Evolutionary conservation across 2,888 invertebrate species (phyloP).

Genomic region (Nymphalis c-album): DNA sequence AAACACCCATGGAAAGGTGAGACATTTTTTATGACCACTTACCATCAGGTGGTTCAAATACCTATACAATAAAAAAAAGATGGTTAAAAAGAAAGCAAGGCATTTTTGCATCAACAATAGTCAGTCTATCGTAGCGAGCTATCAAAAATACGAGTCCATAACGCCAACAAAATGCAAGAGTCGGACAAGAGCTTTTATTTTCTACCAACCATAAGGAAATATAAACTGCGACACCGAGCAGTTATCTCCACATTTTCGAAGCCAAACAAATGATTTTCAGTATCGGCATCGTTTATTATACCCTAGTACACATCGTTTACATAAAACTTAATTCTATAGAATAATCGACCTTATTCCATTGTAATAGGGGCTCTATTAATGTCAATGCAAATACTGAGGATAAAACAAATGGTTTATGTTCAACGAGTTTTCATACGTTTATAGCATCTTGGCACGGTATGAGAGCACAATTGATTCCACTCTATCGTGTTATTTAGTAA

Average conservation of each 20-base stretch:
- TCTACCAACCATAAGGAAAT: conserved; percentile 31
- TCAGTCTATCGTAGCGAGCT: neutral
- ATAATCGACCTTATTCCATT: conserved; percentile 23
- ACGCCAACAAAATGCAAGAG: conserved; percentile 25
- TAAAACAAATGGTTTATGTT: conserved; percentile 61
- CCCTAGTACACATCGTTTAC: conserved; percentile 52
- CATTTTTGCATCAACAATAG: conserved; percentile 3
- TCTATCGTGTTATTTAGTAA: conserved; percentile 58
- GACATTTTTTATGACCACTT: too few species aligned
- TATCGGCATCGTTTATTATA: conserved; percentile 68
- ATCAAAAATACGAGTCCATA: conserved; percentile 20
- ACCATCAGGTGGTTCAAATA: too few species aligned
- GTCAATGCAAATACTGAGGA: conserved; percentile 32
- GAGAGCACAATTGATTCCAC: conserved; percentile 66
- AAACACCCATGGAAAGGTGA: too few species aligned
- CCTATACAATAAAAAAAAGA: too few species aligned
- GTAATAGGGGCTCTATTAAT: conserved; percentile 22
- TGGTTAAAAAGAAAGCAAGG: neutral
- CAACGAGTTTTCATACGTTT: conserved; percentile 73
- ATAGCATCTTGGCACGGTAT: conserved; percentile 72
- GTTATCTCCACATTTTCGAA: conserved; percentile 53
- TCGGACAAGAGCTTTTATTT: conserved; percentile 47
- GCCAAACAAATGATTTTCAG: conserved; percentile 69
- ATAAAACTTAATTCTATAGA: conserved; percentile 14
- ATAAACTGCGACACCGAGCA: conserved; percentile 34